Base-by-base conservation (phyloP, 1,140 invertebrate genomes). In the Lordiphosa collinella region DNA sequence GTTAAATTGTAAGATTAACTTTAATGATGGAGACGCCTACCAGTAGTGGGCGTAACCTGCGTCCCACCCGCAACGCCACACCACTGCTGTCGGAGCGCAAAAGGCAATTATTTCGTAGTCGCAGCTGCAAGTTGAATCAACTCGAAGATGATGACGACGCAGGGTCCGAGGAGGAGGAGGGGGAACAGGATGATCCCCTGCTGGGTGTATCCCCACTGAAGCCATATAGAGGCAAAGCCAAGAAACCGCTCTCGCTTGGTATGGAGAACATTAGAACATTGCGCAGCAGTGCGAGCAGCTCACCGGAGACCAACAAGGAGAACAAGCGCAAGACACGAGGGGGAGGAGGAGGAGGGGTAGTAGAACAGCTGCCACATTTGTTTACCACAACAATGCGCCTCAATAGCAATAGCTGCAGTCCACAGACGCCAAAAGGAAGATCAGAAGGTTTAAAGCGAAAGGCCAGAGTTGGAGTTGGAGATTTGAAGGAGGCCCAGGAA, bases 21-120 rank as follows among this genome's bases (percentile, higher is more conserved):
- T n/a, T n/a, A n/a, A n/a, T n/a, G n/a, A n/a, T 88, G 86, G 74
- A 88, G 36, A 88, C 86, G 35, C 86, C 86, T 18, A 71, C 49
- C 38, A 67, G 62, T 44, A 71, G 52, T 60, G 57, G 72, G 29
- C 40, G 29, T 36, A 43, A 44, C 22, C 16, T n/a, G 31, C 72
- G 75, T 4, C 36, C 62, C 22, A 46, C 41, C 11, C 73, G 86
- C 13, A 50, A 37, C 22, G 49, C 70, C 16, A 88, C 86, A 8
- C 86, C 86, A 6, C 58, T 74, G 3, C 51, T 76, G 9, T 88
- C 86, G 7, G 86, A 84, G 40, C 58, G 86, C 4, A 88, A 88
- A 31, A 78, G 79, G 4, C 79, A 72, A 43, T 41, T 88, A 13
- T 88, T 88, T 29, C 38, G 46, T 3, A 76, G 58, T 14, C 50